Percentiles rank a stretch among this genome's conserved stretches.
Conservation (phyloP, 64 coral and sea anemone species). For the Stylophora pistillata region DNA sequence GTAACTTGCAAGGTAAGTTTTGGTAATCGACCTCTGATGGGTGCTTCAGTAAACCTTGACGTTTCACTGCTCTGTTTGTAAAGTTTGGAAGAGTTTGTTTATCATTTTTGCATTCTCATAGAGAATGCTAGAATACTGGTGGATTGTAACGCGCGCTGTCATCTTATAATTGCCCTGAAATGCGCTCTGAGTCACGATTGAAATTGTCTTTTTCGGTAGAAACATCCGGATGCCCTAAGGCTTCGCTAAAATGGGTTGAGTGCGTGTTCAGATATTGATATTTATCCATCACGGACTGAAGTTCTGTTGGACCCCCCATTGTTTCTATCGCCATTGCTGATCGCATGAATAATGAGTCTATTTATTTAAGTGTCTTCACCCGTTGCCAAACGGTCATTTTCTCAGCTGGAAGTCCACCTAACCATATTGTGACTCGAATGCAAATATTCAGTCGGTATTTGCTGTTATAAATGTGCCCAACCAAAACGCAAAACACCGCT, state of each 20-base stretch:
- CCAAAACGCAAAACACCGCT: not conserved
- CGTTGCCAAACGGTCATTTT: slow-evolving; percentile 21
- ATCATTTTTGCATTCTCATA: not conserved
- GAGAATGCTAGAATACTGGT: not conserved
- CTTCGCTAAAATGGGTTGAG: not conserved
- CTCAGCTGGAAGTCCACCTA: not conserved
- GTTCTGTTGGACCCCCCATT: not conserved
- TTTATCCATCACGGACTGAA: not conserved
- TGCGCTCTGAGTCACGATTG: not conserved
- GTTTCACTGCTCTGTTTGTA: not conserved
- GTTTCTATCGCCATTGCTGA: not conserved
- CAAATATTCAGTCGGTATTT: not conserved
- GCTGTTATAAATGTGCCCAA: not conserved
- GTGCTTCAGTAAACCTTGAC: not conserved
- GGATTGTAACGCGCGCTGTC: not conserved
- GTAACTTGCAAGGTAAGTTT: slow-evolving; percentile 23
- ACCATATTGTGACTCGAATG: not conserved
- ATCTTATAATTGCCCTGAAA: not conserved
- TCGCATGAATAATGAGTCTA: not conserved
- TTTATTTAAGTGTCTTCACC: not conserved
- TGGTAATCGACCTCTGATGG: not conserved
- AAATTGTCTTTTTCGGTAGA: not conserved
- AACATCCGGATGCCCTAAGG: not conserved
- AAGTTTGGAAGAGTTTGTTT: slow-evolving; percentile 22
- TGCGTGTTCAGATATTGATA: not conserved